Base-by-base conservation (phyloP, 2,888 invertebrate species). In the Limnephilus rhombicus region DNA sequence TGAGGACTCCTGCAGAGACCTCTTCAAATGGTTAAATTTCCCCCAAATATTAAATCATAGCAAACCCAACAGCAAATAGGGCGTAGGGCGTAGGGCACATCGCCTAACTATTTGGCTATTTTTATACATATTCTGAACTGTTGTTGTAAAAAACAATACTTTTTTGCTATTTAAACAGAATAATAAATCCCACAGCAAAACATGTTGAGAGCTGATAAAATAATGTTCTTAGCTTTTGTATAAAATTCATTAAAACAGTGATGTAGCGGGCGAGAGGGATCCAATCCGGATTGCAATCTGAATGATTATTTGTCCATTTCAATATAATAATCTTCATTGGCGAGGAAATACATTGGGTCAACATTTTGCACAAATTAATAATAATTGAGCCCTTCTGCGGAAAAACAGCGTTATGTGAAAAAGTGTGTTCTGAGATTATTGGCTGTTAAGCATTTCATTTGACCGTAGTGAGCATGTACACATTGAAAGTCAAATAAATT, bases 41-140 rank as follows among this genome's bases (percentile, higher is more conserved):
- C 41, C 81, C 34, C 68, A 89, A 53, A 53, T 68, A 89, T 83
- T 83, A 83, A 18, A 24, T 37, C 83, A 83, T 83, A 86, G 41
- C 86, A 45, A 45, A 24, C 85, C 45, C 86, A 18, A 13, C 29
- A n/a, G 45, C 86, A 9, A 68, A 68, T 31, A 31, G 31, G 31
- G 31, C 31, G 3, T 31, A 31, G 31, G 31, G 31, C 31, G 3
- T 5, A 37, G 11, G 37, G 37, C 83, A 34, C 31, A 80, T 34
- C 15, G 89, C n/a, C n/a, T 24, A 81, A 80, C n/a, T 89, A 45
- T 41, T 89, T 49, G 29, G 81, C 45, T 89, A 89, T 89, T 89
- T 89, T 89, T 89, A 89, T 89, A 89, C 80, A 89, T 37, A 89
- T 89, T 81, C 41, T 89, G 18, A 89, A 89, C 24, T 41, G n/a